These are phyloP conservation scores for Oxycera nigricornis DNA, from an alignment of 2,888 invertebrate genomes.

Conservation along the genomic window DNA sequence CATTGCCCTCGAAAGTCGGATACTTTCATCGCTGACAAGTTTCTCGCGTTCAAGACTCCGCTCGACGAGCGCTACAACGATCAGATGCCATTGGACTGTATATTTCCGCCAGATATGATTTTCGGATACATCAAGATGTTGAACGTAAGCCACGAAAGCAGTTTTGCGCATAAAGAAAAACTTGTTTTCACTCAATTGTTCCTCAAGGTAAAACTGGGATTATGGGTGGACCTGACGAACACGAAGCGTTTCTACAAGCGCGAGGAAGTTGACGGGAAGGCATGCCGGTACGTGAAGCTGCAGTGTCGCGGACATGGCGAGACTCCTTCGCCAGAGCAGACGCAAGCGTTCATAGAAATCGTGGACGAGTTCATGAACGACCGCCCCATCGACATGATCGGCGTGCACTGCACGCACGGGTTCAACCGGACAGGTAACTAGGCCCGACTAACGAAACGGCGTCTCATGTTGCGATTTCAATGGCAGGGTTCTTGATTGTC, in stretches of 20 bases:
- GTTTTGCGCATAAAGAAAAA: no score
- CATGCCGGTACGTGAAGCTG: slow-evolving; percentile 86
- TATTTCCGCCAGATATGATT: slow-evolving; percentile 89
- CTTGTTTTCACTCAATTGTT: no score
- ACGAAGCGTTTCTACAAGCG: slow-evolving; percentile 92
- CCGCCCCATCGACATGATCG: slow-evolving; percentile 76
- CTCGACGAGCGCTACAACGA: slow-evolving; percentile 81
- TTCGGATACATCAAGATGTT: slow-evolving; percentile 78
- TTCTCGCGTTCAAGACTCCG: slow-evolving; percentile 81
- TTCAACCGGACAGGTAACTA: slow-evolving; percentile 88
- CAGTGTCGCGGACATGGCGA: slow-evolving; percentile 92
- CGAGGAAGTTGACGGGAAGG: slow-evolving; percentile 75
- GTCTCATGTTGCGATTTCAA: not conserved
- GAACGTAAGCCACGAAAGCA: slow-evolving; percentile 66
- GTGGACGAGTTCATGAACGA: slow-evolving; percentile 81
- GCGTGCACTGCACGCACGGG: slow-evolving; percentile 95
- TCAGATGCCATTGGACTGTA: slow-evolving; percentile 81
- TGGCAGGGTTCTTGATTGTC: slow-evolving; percentile 80
- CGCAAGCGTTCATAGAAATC: slow-evolving; percentile 79
- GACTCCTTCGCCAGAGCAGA: slow-evolving; percentile 87
- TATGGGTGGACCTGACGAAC: slow-evolving; percentile 97
- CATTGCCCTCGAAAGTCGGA: slow-evolving; percentile 84
- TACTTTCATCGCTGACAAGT: slow-evolving; percentile 77
- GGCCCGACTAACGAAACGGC: not conserved
- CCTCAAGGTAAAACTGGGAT: slow-evolving; percentile 80